Conservation (phyloP, 92 coral and sea anemone genomes). For the Paragorgia papillata region DNA sequence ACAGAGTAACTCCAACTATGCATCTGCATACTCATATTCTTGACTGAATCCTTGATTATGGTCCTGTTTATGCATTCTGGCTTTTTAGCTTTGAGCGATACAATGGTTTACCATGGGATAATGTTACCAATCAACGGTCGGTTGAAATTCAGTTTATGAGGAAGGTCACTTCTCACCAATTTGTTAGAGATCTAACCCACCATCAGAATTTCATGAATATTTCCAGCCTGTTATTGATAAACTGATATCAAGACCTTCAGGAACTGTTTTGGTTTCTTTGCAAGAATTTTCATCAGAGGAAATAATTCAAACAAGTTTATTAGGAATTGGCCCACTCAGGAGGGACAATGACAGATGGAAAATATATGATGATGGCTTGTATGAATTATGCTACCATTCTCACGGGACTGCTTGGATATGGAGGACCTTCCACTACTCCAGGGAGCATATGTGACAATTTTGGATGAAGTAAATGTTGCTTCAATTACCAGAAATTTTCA, state of each 20-base stretch:
- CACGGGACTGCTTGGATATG: not conserved
- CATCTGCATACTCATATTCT: constrained; percentile 65
- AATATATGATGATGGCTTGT: no score
- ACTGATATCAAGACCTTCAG: constrained; percentile 35
- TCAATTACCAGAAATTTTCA: constrained; percentile 14
- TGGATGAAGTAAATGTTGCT: not conserved
- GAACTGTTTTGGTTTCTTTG: no score
- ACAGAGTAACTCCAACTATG: constrained; percentile 69
- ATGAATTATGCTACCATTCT: no score
- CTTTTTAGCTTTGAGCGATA: constrained; percentile 48
- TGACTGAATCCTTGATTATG: constrained; percentile 68
- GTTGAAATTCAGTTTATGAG: constrained; percentile 57
- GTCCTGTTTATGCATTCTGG: constrained; percentile 66
- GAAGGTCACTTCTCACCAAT: constrained; percentile 55
- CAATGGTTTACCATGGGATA: constrained; percentile 56
- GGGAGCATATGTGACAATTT: constrained; percentile 1
- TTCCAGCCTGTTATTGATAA: constrained; percentile 50
- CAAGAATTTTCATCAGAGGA: no score
- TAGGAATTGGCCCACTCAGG: no score
- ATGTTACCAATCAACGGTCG: constrained; percentile 38
- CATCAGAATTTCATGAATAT: constrained; percentile 40
- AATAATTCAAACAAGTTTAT: no score
- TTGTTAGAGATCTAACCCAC: constrained; percentile 46
- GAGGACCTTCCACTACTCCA: not conserved
- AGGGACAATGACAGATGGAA: no score